Evolutionary conservation across 2,113 vertebrate genomes (phyloP).

Genomic region (Crotalus viridis): DNA sequence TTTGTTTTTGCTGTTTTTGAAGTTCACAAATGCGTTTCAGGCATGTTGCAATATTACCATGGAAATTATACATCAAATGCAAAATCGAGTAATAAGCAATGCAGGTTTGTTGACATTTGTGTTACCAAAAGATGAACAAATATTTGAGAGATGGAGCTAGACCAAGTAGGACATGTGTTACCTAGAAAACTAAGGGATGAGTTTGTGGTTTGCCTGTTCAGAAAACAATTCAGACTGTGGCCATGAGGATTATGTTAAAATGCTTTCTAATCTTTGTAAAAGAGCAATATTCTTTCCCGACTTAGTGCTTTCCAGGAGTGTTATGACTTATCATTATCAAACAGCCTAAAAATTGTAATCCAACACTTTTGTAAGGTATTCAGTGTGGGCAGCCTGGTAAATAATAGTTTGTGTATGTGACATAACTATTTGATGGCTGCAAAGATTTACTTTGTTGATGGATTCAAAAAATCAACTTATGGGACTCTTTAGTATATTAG

Average conservation of each 20-base stretch:
- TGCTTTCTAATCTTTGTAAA: neutral
- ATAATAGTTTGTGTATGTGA: neutral
- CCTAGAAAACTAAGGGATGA: neutral
- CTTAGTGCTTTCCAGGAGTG: neutral
- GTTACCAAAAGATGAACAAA: slow-evolving; percentile 3
- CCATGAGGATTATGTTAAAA: neutral
- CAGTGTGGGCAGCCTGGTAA: neutral
- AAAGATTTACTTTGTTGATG: neutral
- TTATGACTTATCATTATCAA: neutral
- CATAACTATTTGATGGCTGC: neutral
- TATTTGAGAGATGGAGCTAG: slow-evolving; percentile 25
- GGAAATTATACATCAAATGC: neutral
- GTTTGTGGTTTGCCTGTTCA: neutral
- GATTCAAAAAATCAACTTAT: neutral
- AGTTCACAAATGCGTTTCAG: neutral
- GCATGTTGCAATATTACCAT: slow-evolving; percentile 1
- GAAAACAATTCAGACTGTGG: neutral
- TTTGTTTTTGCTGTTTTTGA: neutral
- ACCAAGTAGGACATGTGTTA: neutral
- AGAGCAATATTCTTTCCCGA: neutral
- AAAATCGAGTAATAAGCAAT: neutral
- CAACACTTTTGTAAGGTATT: neutral
- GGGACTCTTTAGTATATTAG: neutral
- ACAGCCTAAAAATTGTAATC: neutral
- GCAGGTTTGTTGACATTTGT: slow-evolving; percentile 7